Conservation (phyloP, 1,140 invertebrate genomes). For the Drosophila paulistorum region DNA sequence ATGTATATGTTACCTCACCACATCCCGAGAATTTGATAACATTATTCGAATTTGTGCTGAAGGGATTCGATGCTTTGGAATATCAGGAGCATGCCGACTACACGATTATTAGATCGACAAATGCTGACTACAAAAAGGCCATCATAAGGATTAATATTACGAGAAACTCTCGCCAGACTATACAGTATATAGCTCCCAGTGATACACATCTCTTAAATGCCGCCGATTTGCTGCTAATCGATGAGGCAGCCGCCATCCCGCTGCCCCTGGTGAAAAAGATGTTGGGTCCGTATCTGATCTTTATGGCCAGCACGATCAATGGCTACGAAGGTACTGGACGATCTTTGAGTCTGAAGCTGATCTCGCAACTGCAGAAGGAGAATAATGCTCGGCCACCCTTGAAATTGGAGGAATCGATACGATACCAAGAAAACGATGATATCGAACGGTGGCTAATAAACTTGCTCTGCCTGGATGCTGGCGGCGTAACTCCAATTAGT, state of each 20-base stretch:
- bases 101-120: slow-evolving; percentile 96
- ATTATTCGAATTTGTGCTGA: slow-evolving; percentile 98
- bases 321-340: slow-evolving; percentile 99
- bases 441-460: slow-evolving; percentile 97
- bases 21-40: slow-evolving; percentile 99
- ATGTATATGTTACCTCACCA: slow-evolving; percentile 99
- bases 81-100: slow-evolving; percentile 99
- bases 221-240: slow-evolving; percentile 97
- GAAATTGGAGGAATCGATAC: slow-evolving; percentile 96
- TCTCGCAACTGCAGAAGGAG: slow-evolving; percentile 91
- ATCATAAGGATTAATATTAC: slow-evolving; percentile 96
- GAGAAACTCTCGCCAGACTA: slow-evolving; percentile 97
- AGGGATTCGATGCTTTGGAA: slow-evolving; percentile 96
- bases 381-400: slow-evolving; percentile 85
- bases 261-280: slow-evolving; percentile 95
- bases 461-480: slow-evolving; percentile 95
- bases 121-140: slow-evolving; percentile 98
- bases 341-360: slow-evolving; percentile 96
- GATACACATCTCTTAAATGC: slow-evolving; percentile 95
- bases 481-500: slow-evolving; percentile 86
- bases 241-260: slow-evolving; percentile 99
- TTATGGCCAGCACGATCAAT: slow-evolving; percentile 98
- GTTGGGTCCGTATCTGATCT: slow-evolving; percentile 96
- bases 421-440: slow-evolving; percentile 94
- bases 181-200: slow-evolving; percentile 98